Base-by-base conservation (phyloP, 2,888 invertebrate genomes). In the Pocota personata region DNA sequence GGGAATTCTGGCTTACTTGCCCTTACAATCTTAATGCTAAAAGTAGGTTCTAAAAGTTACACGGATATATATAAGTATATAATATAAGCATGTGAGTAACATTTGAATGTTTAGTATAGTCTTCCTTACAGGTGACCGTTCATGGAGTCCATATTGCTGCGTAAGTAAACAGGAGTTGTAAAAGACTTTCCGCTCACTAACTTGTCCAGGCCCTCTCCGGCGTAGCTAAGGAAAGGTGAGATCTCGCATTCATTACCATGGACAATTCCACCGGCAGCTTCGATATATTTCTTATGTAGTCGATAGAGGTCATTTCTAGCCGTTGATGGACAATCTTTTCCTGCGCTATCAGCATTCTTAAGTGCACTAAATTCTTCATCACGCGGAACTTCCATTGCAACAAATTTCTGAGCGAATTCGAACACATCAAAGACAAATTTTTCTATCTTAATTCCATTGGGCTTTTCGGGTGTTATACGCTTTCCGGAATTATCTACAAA, bases 381-480 rank as follows among this genome's bases (percentile, higher is more conserved):
- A 55, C 99, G 95, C 0, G 96, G 94, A 0, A 97, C 97, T 93
- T 99, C 98, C 95, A 98, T 97, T 5, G 97, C 97, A 10, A 97
- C 97, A 90, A 99, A 97, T 89, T 96, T 96, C 87, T 97, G 95
- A 0, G 98, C 95, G 92, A 97, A 98, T 90, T 97, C 97, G 91
- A 99, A 99, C 0, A 99, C 98, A 92, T 99, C 99, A 91, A 99
- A 99, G 8, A 99, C 97, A 91, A 99, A 99, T 92, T 99, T 99
- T 91, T 99, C 99, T 93, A 99, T 96, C 93, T 99, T 99, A 88
- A 99, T 97, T 8, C 99, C 99, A 89, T 99, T 99, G 0, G 98
- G 96, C 83, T 95, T 94, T 0, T 95, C 94, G 0, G 99, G 99
- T 87, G 95, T 95, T 43, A 95, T 93, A 57, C 95, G 93, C 16